Base-by-base conservation (phyloP, 2,888 invertebrate genomes). In the Clostera curtula region DNA sequence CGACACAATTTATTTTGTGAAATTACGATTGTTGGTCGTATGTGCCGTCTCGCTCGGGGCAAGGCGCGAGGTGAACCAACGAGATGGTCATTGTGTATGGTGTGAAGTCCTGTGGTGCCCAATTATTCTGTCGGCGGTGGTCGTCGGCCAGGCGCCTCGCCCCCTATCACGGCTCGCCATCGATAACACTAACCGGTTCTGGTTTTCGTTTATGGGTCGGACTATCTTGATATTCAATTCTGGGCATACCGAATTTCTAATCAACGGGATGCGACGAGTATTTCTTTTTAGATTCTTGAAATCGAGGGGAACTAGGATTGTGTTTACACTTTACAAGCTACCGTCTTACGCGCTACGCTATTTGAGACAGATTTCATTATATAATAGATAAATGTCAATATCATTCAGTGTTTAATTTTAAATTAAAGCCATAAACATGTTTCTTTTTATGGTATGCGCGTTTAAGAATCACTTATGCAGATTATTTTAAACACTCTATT, bases 41-140 rank as follows among this genome's bases (percentile, higher is more conserved):
- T 49, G 39, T 35, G 40, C 43, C 36, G 36, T 57, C 53, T 49
- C 53, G 34, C 28, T 56, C 40, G 25, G 26, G 26, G 36, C 35
- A 31, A 18, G 31, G 17, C 23, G 5, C n/a, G 11, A 18, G 20
- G 23, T 23, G 15, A 34, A 41, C 35, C 34, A 36, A 36, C 32
- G 45, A 47, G 51, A 49, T 49, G 57, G 48, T 53, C 49, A 56
- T 56, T 56, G 54, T 49, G 43, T 49, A 58, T 73, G 72, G 82
- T 82, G 82, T 82, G 80, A 82, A 82, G 79, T 82, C 82, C 82
- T 62, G 82, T 59, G 73, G 82, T 69, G 80, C 62, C 77, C 82
- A 82, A 82, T 82, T 82, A 82, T 71, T 72, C 67, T 62, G 70
- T 53, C 65, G 59, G 73, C 77, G 75, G 75, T 69, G 79, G 76